Base-by-base conservation (phyloP, 2,888 invertebrate genomes). In the Lasioglossum leucozonium region DNA sequence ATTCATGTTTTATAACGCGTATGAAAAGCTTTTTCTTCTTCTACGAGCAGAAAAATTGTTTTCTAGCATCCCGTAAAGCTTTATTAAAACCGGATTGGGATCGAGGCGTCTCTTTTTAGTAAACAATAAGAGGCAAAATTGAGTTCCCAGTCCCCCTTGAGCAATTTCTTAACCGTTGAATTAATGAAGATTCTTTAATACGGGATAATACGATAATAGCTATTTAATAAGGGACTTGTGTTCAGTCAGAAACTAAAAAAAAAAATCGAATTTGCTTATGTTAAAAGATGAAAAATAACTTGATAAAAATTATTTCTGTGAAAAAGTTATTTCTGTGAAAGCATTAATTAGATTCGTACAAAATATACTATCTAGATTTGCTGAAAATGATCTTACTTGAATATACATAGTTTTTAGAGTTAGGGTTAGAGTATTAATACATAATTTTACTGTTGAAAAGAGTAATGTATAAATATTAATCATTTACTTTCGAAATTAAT, bases 41-140 rank as follows among this genome's bases (percentile, higher is more conserved):
- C 16, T 26, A 16, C 16, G 6, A 62, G 16, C 30, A 30, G 30
- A 16, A 26, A 62, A 6, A 16, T 62, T 62, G 62, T 30, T 62
- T 30, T 62, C 26, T 30, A 62, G 16, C 26, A 30, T 62, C 62
- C 62, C 30, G 6, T 30, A 8, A 30, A 62, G 62, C 30, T 30
- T 62, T 62, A 62, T 62, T 62, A 62, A 62, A 62, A 62, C 30
- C 16, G 62, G 62, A 62, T 62, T 30, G 6, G 30, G 62, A 62
- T 30, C 62, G 62, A 0, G 62, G 30, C 62, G 30, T 18, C 30
- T 18, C 30, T 18, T 18, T 62, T 8, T 18, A 30, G 62, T 62
- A 62, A 62, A 62, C 62, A 62, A 30, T 30, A 30, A 62, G 16
- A 30, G 26, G 30, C 30, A 16, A 62, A 62, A 62, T 62, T 62